Conservation (phyloP, 53 echinoderm and acorn worm species). For the Temnopleurus reevesii region DNA sequence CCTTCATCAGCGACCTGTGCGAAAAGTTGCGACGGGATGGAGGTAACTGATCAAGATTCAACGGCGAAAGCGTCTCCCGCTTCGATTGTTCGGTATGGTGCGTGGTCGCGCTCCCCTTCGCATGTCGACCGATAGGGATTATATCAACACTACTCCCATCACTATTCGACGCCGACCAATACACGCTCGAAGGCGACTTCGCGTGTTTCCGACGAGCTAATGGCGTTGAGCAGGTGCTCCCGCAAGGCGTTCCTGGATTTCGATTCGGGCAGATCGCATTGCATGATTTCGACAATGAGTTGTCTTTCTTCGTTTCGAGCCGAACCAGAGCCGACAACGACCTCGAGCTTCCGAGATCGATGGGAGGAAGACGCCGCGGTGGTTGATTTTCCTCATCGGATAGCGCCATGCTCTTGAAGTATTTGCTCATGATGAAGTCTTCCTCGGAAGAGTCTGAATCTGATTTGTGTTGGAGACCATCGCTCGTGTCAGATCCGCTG, state of each 20-base stretch:
- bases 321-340: constrained; percentile 33
- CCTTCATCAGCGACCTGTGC: neutral
- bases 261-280: constrained; percentile 32
- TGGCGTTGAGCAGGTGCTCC: neutral
- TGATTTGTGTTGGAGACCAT: neutral
- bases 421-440: constrained; percentile 17
- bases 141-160: neutral
- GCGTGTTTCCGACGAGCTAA: neutral
- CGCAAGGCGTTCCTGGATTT: constrained; percentile 3
- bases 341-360: neutral
- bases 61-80: constrained; percentile 17
- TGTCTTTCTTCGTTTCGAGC: neutral
- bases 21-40: neutral
- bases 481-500: neutral
- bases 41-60: neutral
- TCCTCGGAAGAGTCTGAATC: constrained; percentile 22
- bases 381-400: constrained; percentile 1
- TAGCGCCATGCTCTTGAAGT: constrained; percentile 13
- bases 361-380: neutral
- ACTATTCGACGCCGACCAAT: neutral
- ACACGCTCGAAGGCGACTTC: neutral
- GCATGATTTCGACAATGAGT: neutral
- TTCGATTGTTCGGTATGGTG: neutral
- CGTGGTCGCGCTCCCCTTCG: neutral
- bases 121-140: neutral